Percentiles rank a stretch among this genome's conserved stretches.
These are phyloP conservation scores for Rhinoraja longicauda DNA, from an alignment of 2,797 vertebrate species.

Conservation along the genomic window DNA sequence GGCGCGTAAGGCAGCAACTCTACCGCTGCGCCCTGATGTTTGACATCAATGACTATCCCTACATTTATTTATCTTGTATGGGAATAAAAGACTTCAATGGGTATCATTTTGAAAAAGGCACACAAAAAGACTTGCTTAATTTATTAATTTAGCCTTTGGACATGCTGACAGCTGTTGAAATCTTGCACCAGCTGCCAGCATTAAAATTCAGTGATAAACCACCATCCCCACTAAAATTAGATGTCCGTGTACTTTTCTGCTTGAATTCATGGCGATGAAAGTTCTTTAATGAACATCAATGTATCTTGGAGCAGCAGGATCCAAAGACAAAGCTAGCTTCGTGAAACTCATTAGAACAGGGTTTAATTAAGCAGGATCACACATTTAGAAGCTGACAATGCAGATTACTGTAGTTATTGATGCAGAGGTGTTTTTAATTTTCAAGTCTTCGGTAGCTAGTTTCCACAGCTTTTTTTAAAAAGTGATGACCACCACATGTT, in stretches of 20 bases:
- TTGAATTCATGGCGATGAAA: conserved; percentile 6
- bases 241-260: not conserved
- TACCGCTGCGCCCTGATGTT: not conserved
- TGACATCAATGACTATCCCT: not conserved
- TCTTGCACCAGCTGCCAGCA: not conserved
- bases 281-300: not conserved
- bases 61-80: not conserved
- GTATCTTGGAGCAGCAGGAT: not conserved
- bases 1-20: too few species aligned
- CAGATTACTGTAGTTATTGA: not conserved
- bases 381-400: not conserved
- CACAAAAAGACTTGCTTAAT: not conserved
- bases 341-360: not conserved
- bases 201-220: not conserved
- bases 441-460: not conserved
- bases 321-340: not conserved
- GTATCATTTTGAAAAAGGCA: not conserved
- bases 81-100: not conserved
- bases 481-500: not conserved
- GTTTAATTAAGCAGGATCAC: conserved; percentile 11
- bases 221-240: not conserved
- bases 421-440: not conserved
- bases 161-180: not conserved
- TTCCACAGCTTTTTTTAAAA: not conserved
- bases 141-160: not conserved